Conservation (phyloP, 2,113 vertebrate species). For the Azemiops feae region DNA sequence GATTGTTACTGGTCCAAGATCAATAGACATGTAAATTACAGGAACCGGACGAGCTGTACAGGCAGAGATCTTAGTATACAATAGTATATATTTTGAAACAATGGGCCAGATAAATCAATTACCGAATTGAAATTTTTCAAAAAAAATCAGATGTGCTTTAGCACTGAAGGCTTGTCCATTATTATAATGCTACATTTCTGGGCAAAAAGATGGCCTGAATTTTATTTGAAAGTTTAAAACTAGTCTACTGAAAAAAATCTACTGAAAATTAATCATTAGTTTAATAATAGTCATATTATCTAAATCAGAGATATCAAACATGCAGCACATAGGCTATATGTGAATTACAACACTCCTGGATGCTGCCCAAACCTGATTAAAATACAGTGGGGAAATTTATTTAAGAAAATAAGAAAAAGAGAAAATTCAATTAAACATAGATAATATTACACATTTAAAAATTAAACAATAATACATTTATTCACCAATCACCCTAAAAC, state of each 20-base stretch:
- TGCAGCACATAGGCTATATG: neutral
- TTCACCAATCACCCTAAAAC: neutral
- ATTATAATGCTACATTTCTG: neutral
- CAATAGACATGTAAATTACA: neutral
- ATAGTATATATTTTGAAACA: neutral
- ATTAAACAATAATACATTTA: neutral
- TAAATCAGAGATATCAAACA: neutral
- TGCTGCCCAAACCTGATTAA: neutral
- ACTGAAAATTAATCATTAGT: neutral
- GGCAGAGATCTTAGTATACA: neutral
- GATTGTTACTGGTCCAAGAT: neutral
- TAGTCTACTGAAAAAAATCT: neutral
- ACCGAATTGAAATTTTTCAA: neutral
- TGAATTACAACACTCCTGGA: neutral
- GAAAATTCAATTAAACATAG: neutral
- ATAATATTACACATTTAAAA: neutral
- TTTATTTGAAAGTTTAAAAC: neutral
- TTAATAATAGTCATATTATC: neutral
- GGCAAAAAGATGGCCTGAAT: neutral
- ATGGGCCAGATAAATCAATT: neutral
- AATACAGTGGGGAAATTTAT: neutral
- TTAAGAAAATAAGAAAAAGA: neutral
- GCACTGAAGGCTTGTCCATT: neutral
- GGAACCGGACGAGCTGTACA: neutral
- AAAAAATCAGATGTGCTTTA: neutral